Evolutionary conservation across 2,797 vertebrate genomes (phyloP), one percentile per base, ranked within the genome.

Genomic region (Typhlichthys eigenmanni): DNA sequence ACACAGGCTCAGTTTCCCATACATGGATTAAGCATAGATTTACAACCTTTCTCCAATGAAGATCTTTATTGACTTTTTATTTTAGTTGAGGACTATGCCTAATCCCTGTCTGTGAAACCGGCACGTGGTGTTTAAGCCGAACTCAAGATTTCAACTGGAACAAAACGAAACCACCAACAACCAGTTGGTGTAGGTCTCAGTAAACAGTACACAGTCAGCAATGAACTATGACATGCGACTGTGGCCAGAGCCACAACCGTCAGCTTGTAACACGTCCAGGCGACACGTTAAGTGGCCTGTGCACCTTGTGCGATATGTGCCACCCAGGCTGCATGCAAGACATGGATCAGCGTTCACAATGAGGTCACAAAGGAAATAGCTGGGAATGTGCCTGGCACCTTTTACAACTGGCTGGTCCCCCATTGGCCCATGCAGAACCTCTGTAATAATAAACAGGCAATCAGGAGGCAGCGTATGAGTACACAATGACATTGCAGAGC

Each of bases 361-460:
- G 96, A 98, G 96, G 95, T 98, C 96, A 98, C 93, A 84, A 94
- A 96, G 95, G 96, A 98, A 95, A 93, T 92, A 91, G 92, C 90
- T 86, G 74, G 86, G 69, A 89, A 91, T 87, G 83, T n/a, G 91
- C 91, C 95, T 96, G 96, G 96, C 96, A 96, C 95, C 95, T 96
- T 93, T 90, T 84, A 90, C 88, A 90, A 88, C 89, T 93, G 94
- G 94, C 92, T 90, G 82, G 87, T 92, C 93, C 93, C 94, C 94
- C 92, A 94, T 94, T 94, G 95, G 95, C 94, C 94, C 93, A 89
- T 29, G 91, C 90, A 92, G 94, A 92, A 91, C 90, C 85, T 82
- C 92, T 95, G 93, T 89, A 93, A 98, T 96, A 98, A 98, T 97
- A 98, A 98, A 98, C 95, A 97, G 92, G 94, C 96, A 98, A 98